Percentiles rank a stretch among this genome's conserved stretches.
These are phyloP conservation scores for Drosophila takahashii DNA, from an alignment of 1,140 invertebrate species.

Conservation along the genomic window DNA sequence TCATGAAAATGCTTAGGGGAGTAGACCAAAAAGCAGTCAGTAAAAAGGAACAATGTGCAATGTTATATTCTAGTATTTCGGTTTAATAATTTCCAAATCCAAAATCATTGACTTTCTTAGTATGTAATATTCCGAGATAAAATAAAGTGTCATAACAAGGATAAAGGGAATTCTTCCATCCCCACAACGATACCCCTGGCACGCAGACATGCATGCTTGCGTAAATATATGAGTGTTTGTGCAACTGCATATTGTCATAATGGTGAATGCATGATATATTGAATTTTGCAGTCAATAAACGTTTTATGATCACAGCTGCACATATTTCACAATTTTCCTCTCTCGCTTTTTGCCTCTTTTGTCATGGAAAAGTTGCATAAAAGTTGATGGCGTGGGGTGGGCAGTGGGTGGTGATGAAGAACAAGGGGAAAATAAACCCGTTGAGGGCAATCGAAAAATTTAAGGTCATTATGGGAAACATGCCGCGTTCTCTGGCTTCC, in stretches of 20 bases:
- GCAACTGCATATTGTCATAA: constrained; percentile 76
- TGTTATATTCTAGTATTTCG: too few species aligned
- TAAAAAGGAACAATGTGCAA: background rate
- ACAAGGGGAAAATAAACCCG: constrained; percentile 14
- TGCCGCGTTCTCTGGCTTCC: constrained; percentile 8
- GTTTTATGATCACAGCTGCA: constrained; percentile 76
- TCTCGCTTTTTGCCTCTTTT: constrained; percentile 39
- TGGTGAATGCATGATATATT: constrained; percentile 81
- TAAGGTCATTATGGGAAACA: constrained; percentile 41
- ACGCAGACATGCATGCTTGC: constrained; percentile 2
- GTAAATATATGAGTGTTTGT: constrained; percentile 32
- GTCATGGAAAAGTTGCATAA: constrained; percentile 38
- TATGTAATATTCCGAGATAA: background rate
- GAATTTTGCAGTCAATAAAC: constrained; percentile 81
- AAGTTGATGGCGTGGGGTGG: constrained; percentile 15
- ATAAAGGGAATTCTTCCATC: background rate
- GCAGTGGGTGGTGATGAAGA: too few species aligned
- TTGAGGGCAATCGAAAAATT: constrained; percentile 49
- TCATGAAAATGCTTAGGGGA: background rate
- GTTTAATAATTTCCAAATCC: too few species aligned
- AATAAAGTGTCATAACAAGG: background rate
- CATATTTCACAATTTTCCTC: constrained; percentile 54
- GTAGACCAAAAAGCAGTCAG: too few species aligned
- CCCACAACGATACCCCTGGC: constrained; percentile 17
- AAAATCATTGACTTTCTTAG: too few species aligned